Conservation (phyloP, 2,888 invertebrate genomes). For the Agrochola circellaris region DNA sequence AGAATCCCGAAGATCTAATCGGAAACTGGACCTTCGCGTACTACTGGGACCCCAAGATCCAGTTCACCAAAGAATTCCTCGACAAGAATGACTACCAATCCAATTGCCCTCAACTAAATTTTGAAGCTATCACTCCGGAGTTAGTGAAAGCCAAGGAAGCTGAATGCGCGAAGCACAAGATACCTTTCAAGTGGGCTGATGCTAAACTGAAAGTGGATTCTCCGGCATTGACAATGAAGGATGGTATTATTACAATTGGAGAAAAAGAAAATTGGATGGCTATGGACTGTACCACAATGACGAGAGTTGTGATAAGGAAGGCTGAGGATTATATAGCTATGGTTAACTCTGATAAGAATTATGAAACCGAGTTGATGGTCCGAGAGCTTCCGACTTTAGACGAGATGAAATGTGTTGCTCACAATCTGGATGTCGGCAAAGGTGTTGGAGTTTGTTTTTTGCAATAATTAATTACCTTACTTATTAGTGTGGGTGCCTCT, state of each 20-base stretch:
- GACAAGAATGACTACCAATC: background rate
- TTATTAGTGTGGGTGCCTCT: background rate
- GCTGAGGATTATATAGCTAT: slow-evolving; percentile 36
- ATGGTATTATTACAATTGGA: slow-evolving; percentile 27
- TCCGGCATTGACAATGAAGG: slow-evolving; percentile 5
- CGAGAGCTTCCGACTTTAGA: slow-evolving; percentile 14
- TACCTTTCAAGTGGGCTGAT: slow-evolving; percentile 56
- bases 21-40: slow-evolving; percentile 48
- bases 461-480: background rate
- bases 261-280: slow-evolving; percentile 46
- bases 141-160: slow-evolving; percentile 16
- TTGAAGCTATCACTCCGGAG: slow-evolving; percentile 16
- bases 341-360: slow-evolving; percentile 18
- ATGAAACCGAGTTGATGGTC: slow-evolving; percentile 31
- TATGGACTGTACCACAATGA: slow-evolving; percentile 21
- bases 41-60: slow-evolving; percentile 44
- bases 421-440: slow-evolving; percentile 48
- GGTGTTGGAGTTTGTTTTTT: slow-evolving; percentile 26
- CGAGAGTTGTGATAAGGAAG: slow-evolving; percentile 24
- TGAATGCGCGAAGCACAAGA: slow-evolving; percentile 28
- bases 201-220: slow-evolving; percentile 38
- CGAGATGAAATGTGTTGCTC: slow-evolving; percentile 49
- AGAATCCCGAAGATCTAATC: slow-evolving; percentile 31
- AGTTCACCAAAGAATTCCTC: slow-evolving; percentile 9
- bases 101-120: slow-evolving; percentile 33